Evolutionary conservation across 2,797 vertebrate genomes (phyloP).

Genomic region (Prionace glauca): DNA sequence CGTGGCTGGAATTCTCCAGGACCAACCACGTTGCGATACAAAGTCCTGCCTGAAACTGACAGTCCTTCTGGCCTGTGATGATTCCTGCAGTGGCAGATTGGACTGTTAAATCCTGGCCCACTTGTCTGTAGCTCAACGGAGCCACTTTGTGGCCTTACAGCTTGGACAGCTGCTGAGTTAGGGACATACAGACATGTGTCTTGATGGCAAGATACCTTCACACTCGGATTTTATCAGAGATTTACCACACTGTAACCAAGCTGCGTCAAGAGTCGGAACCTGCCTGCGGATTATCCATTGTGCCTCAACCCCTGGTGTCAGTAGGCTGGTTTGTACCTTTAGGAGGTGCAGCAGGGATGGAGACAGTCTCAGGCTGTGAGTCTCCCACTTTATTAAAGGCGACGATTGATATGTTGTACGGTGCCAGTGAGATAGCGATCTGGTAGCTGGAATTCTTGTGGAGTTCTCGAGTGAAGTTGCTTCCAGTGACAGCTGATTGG

Average conservation of each 20-base stretch:
- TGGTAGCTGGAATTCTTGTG: background rate
- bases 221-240: background rate
- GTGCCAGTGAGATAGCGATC: slow-evolving; percentile 46
- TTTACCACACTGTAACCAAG: background rate
- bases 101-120: too few species aligned
- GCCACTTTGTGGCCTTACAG: background rate
- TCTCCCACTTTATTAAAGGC: background rate
- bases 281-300: background rate
- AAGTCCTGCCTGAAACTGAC: too few species aligned
- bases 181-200: background rate
- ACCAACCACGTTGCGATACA: too few species aligned
- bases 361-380: accelerated
- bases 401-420: slow-evolving; percentile 44
- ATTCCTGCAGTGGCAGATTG: too few species aligned
- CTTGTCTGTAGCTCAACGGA: background rate
- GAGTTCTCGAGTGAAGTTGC: too few species aligned
- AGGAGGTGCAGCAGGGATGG: background rate
- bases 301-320: background rate
- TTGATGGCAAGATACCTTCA: background rate
- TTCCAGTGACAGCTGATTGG: background rate
- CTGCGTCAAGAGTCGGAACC: background rate
- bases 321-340: slow-evolving; percentile 45
- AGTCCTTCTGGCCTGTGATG: too few species aligned
- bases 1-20: too few species aligned
- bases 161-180: background rate